Base-by-base conservation (phyloP, 1,140 invertebrate genomes). In the Nephila pilipes region DNA sequence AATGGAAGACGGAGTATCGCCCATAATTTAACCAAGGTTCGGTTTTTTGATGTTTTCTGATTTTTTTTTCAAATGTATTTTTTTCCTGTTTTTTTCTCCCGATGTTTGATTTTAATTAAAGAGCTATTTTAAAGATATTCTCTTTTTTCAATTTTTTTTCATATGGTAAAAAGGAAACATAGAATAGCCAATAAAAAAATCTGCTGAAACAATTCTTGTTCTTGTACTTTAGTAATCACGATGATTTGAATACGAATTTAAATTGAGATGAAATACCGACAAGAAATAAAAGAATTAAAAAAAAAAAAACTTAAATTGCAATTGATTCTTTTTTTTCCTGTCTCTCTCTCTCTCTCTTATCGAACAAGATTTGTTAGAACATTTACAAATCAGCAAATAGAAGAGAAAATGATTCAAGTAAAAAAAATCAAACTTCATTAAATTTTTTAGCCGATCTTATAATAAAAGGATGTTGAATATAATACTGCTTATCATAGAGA, bases 21-120 rank as follows among this genome's bases (percentile, higher is more conserved):
- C 38, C 32, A 58, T 57, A 60, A 55, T 57, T 81, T 81, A 81
- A 85, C 46, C 25, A 32, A 25, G 1, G 25, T 57, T 57, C 22
- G 4, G 18, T 57, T 57, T 25, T 55, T 54, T 46, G 8, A 46
- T 29, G 60, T 25, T 63, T 85, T 57, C 14, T 4, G 20, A 81
- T 20, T 1, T 10, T 25, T 29, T 83, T 54, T 25, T 54, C 5
- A 55, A 55, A 55, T 20, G 20, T 29, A 12, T n/a, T 60, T 60
- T 58, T 58, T 29, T 29, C 29, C 2, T 3, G 12, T 29, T 25
- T 46, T 54, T 81, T 81, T 38, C 46, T 46, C 12, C 1, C 36
- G 14, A 18, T 85, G 81, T 85, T 85, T 85, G 55, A 85, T 58
- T 85, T 85, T 85, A 85, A 85, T 85, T 85, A 85, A 85, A 58